phyloP scores from a whole-genome alignment of 2,888 invertebrate genomes.

The Dicycla oo region DNA sequence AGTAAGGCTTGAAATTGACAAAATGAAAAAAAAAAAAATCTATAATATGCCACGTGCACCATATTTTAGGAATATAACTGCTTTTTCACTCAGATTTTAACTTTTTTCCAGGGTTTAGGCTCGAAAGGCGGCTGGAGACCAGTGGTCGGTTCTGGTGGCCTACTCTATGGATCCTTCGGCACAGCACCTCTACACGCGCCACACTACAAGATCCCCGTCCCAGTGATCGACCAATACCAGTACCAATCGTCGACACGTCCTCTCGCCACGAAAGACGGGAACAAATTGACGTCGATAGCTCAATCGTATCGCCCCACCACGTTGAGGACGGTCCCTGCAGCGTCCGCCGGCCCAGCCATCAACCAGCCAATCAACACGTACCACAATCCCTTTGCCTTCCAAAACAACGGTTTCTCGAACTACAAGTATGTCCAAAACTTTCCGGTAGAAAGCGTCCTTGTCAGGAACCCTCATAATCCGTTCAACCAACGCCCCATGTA shows the following conservation, averaged over 20 bases:
- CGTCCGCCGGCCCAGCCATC: slow-evolving; percentile 71
- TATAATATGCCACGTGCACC: no score
- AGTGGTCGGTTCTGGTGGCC: slow-evolving; percentile 87
- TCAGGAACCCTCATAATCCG: slow-evolving; percentile 84
- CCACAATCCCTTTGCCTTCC: slow-evolving; percentile 84
- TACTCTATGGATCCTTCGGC: slow-evolving; percentile 80
- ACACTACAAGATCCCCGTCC: slow-evolving; percentile 82
- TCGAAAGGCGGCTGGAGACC: slow-evolving; percentile 92
- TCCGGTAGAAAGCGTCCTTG: slow-evolving; percentile 81
- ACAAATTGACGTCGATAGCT: slow-evolving; percentile 86
- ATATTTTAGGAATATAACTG: no score
- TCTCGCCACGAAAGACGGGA: slow-evolving; percentile 80
- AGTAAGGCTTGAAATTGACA: no score
- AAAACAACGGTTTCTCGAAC: slow-evolving; percentile 78
- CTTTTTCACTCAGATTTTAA: no score
- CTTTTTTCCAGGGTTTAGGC: slow-evolving; percentile 83
- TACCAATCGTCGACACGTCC: slow-evolving; percentile 86
- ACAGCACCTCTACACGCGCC: slow-evolving; percentile 82
- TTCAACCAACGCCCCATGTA: slow-evolving; percentile 81
- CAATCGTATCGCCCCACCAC: slow-evolving; percentile 88
- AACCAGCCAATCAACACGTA: slow-evolving; percentile 88
- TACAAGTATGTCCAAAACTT: slow-evolving; percentile 86
- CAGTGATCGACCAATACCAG: slow-evolving; percentile 79
- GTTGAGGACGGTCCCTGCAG: slow-evolving; percentile 76
- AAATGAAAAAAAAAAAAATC: no score